Evolutionary conservation across 2,888 invertebrate species (phyloP).

Genomic region (Protophormia terraenovae): DNA sequence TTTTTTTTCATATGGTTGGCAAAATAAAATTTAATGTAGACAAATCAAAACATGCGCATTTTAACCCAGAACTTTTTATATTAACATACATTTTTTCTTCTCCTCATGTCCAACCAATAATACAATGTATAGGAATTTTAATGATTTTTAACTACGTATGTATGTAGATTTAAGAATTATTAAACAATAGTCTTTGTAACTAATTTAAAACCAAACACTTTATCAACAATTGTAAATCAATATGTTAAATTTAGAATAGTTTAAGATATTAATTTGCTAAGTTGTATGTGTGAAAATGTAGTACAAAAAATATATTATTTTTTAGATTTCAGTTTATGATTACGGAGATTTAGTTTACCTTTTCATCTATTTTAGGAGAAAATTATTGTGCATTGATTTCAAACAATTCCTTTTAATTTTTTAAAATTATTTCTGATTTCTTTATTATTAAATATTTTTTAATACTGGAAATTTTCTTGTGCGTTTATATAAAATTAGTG

Average conservation of each 20-base stretch:
- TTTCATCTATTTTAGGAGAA: slow-evolving; percentile 15
- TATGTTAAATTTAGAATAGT: too few species aligned
- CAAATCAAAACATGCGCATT: slow-evolving; percentile 57
- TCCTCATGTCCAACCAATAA: background rate
- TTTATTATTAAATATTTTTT: slow-evolving; percentile 1
- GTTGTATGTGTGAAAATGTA: too few species aligned
- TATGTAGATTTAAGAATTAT: background rate
- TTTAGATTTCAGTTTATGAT: too few species aligned
- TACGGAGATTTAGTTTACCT: slow-evolving; percentile 23
- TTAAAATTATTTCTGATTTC: background rate
- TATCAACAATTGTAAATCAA: background rate
- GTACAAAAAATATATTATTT: too few species aligned
- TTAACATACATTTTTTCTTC: slow-evolving; percentile 38
- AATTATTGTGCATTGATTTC: slow-evolving; percentile 54
- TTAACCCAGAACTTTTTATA: slow-evolving; percentile 21
- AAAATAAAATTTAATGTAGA: slow-evolving; percentile 40
- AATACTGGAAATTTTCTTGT: slow-evolving; percentile 3
- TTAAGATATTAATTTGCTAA: too few species aligned
- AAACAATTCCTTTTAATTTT: slow-evolving; percentile 51
- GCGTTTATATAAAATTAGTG: slow-evolving; percentile 55
- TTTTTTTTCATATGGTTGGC: slow-evolving; percentile 32
- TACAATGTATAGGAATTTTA: slow-evolving; percentile 52
- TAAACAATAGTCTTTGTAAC: background rate
- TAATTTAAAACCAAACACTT: background rate
- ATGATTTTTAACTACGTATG: slow-evolving; percentile 39